Evolutionary conservation across 1,140 invertebrate genomes (phyloP).

Genomic region (Planococcus citri): DNA sequence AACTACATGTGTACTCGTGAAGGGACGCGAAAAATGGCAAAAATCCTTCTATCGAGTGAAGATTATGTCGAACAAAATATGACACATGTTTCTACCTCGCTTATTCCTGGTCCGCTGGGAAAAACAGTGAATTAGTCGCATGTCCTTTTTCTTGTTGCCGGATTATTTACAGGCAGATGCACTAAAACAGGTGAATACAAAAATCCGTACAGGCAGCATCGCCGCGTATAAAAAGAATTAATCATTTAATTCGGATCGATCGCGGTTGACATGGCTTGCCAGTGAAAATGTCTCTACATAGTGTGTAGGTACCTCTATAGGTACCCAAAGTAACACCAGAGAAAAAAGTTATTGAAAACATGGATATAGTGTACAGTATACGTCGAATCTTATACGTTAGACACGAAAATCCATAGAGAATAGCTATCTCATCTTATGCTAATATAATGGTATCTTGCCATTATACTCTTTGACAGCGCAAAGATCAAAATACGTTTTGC

Average conservation of each 20-base stretch:
- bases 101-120: not conserved
- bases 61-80: conserved; percentile 18
- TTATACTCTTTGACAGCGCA: conserved; percentile 6
- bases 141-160: conserved; percentile 2
- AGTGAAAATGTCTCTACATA: no score
- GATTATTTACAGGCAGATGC: not conserved
- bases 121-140: not conserved
- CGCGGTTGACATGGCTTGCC: not conserved
- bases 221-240: not conserved
- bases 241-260: not conserved
- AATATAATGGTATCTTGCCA: not conserved
- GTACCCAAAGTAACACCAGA: no score
- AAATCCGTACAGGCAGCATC: not conserved
- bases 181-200: not conserved
- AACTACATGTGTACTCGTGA: no score
- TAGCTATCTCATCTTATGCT: not conserved
- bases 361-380: no score
- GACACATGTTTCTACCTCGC: conserved; percentile 14
- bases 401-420: not conserved
- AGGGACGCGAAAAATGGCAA: not conserved
- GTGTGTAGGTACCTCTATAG: no score
- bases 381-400: not conserved
- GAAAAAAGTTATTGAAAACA: not conserved
- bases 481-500: conserved; percentile 8
- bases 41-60: not conserved